Evolutionary conservation across 1,140 invertebrate species (phyloP).

Genomic region (Rhynchophorus ferrugineus): DNA sequence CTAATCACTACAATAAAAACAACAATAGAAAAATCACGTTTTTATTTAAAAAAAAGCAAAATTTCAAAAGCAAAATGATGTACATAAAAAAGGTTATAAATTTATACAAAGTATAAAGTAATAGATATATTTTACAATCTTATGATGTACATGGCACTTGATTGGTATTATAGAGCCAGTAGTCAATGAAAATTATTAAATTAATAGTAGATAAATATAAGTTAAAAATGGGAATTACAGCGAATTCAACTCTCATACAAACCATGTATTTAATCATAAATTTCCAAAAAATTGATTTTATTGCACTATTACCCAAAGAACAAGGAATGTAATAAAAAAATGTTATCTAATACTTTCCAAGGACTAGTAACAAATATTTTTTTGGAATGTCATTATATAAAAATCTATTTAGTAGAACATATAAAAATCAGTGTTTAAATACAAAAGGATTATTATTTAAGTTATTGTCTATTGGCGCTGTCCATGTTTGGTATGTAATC

Average conservation of each 20-base stretch:
- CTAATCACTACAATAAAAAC: no score
- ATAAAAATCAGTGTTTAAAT: slow-evolving; percentile 17
- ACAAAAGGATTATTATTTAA: slow-evolving; percentile 16
- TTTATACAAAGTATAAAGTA: slow-evolving; percentile 29
- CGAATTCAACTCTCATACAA: no score
- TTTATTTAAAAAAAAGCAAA: neutral
- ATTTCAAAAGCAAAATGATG: slow-evolving; percentile 4
- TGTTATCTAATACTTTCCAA: slow-evolving; percentile 24
- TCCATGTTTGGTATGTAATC: slow-evolving; percentile 90
- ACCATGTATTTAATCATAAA: no score
- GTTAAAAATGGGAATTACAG: slow-evolving; percentile 12
- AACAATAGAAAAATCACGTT: neutral
- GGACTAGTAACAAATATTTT: slow-evolving; percentile 21
- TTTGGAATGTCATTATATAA: slow-evolving; percentile 21
- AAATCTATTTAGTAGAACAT: slow-evolving; percentile 15
- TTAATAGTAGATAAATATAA: slow-evolving; percentile 10
- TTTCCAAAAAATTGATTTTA: slow-evolving; percentile 17
- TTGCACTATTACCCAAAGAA: slow-evolving; percentile 25
- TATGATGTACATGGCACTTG: slow-evolving; percentile 32
- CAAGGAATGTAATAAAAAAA: slow-evolving; percentile 18
- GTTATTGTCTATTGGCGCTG: slow-evolving; percentile 31
- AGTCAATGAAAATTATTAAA: slow-evolving; percentile 16
- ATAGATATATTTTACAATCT: slow-evolving; percentile 27
- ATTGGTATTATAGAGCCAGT: slow-evolving; percentile 29
- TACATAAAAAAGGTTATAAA: slow-evolving; percentile 29